These are phyloP conservation scores for Amphilophus citrinellus DNA, from an alignment of 2,113 vertebrate species.

Conservation along the genomic window DNA sequence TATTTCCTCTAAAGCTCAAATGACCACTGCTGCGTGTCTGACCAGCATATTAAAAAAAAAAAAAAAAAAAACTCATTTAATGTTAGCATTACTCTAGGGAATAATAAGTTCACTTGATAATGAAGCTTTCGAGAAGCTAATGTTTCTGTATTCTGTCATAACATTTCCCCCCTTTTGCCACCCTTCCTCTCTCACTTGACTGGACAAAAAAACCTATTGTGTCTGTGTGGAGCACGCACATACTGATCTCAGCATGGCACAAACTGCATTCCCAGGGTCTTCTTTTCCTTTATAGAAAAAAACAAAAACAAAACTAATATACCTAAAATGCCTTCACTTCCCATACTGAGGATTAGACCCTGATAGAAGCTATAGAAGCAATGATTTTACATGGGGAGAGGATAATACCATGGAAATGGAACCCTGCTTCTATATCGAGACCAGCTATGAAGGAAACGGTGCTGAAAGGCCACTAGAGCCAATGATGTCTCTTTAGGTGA, in stretches of 20 bases:
- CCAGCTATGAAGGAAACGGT: conserved; percentile 41
- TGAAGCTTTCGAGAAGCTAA: conserved; percentile 70
- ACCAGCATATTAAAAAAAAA: conserved; percentile 77
- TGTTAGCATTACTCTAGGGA: conserved; percentile 72
- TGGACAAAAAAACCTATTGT: conserved; percentile 63
- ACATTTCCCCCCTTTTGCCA: conserved; percentile 10
- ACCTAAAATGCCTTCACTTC: conserved; percentile 68
- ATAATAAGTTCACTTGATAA: conserved; percentile 77
- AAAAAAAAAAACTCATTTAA: conserved; percentile 67
- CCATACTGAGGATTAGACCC: conserved; percentile 69
- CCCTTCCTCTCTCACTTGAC: conserved; percentile 44
- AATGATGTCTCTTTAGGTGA: conserved; percentile 60
- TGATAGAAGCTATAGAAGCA: conserved; percentile 46
- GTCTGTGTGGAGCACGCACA: conserved; percentile 64
- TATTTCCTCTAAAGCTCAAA: conserved; percentile 62
- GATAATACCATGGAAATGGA: conserved; percentile 70
- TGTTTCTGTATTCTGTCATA: conserved; percentile 41
- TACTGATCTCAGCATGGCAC: conserved; percentile 70
- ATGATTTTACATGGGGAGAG: conserved; percentile 68
- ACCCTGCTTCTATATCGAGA: conserved; percentile 59
- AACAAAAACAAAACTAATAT: conserved; percentile 55
- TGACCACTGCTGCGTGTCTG: conserved; percentile 60
- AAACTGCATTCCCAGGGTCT: conserved; percentile 69
- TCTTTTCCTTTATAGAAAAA: conserved; percentile 65
- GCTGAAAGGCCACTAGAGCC: conserved; percentile 49